phyloP scores from a whole-genome alignment of 2,113 vertebrate species.

The Himantopus leucocephalus region DNA sequence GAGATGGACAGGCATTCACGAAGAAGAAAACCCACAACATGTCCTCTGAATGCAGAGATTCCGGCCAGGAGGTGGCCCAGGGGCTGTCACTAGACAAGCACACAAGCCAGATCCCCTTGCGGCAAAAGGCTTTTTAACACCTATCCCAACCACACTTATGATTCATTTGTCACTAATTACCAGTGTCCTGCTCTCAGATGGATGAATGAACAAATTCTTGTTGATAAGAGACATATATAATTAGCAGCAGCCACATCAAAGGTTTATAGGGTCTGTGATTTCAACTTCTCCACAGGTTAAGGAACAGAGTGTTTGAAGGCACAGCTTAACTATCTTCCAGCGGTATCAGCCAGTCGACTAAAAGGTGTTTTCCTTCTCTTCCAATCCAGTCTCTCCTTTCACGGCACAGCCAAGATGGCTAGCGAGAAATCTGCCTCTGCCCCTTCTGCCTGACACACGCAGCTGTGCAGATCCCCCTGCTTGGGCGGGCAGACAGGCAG shows the following conservation, averaged over 20 bases:
- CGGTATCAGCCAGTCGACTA: background rate
- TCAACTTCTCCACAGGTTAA: background rate
- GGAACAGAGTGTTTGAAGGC: background rate
- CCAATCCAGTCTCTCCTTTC: background rate
- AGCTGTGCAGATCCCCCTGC: background rate
- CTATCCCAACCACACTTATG: background rate
- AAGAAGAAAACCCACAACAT: background rate
- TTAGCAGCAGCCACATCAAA: background rate
- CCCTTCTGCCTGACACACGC: background rate
- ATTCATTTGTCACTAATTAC: background rate
- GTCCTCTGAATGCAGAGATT: background rate
- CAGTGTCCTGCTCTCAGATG: background rate
- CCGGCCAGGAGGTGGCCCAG: background rate
- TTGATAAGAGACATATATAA: background rate
- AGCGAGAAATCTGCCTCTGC: background rate
- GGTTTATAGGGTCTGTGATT: background rate
- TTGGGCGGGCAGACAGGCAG: background rate
- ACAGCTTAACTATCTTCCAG: background rate
- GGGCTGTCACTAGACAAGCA: background rate
- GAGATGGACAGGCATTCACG: background rate
- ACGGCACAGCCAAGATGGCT: too few relatives aligned
- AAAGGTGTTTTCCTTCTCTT: background rate
- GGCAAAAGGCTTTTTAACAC: background rate
- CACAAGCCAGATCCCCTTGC: rapidly evolving
- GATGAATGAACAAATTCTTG: background rate